phyloP scores from a whole-genome alignment of 2,797 vertebrate genomes.

The Brachyrhaphis roseni region DNA sequence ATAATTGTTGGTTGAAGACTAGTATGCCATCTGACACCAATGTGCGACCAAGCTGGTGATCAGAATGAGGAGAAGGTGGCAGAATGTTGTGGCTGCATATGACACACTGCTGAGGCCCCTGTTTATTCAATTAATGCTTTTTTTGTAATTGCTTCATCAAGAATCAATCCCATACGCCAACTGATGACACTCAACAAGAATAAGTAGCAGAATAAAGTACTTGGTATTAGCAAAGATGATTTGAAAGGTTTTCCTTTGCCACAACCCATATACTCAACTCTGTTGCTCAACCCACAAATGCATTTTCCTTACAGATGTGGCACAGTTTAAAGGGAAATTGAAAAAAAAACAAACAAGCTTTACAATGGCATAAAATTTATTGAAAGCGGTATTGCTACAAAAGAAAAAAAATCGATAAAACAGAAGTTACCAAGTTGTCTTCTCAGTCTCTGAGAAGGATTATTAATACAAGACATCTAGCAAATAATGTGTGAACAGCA shows the following conservation, averaged over 20 bases:
- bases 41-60: background rate
- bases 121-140: background rate
- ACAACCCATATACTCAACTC: background rate
- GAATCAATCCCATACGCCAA: background rate
- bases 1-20: background rate
- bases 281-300: background rate
- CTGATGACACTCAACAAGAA: background rate
- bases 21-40: background rate
- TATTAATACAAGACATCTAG: background rate
- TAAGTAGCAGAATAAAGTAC: background rate
- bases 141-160: background rate
- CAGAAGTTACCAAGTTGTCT: background rate
- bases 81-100: background rate
- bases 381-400: background rate
- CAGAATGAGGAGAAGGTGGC: background rate
- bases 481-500: constrained; percentile 1
- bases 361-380: background rate
- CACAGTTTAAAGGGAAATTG: background rate
- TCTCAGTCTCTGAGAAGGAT: background rate
- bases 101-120: background rate
- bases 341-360: background rate
- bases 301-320: background rate
- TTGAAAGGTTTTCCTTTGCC: background rate
- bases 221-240: background rate
- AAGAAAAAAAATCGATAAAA: background rate